These are phyloP conservation scores for Geotrypetes seraphini DNA, from an alignment of 2,797 vertebrate species.

Conservation along the genomic window DNA sequence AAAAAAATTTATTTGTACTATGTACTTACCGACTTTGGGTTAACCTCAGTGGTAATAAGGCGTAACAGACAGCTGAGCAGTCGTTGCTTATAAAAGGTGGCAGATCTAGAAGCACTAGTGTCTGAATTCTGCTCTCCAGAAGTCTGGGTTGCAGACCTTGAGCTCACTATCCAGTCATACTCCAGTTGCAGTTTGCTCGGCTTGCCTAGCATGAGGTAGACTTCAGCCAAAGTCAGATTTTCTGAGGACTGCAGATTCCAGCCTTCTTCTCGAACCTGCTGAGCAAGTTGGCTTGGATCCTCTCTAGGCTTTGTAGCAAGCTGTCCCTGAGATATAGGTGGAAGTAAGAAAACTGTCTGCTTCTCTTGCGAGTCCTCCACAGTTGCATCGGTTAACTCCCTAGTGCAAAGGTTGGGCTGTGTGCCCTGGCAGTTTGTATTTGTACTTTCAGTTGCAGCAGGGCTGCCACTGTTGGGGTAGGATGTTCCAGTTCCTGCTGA, in stretches of 20 bases:
- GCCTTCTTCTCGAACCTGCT: constrained; percentile 83
- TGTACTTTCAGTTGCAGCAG: constrained; percentile 30
- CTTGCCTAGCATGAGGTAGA: constrained; percentile 98
- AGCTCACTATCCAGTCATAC: constrained; percentile 82
- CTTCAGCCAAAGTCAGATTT: constrained; percentile 90
- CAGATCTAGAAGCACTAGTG: constrained; percentile 14
- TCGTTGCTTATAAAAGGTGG: constrained; percentile 59
- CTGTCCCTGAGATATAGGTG: constrained; percentile 45
- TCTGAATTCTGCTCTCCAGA: constrained; percentile 14
- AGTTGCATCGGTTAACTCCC: constrained; percentile 32
- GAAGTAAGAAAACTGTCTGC: constrained; percentile 29
- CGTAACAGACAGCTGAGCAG: constrained; percentile 83
- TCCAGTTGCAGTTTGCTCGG: constrained; percentile 91
- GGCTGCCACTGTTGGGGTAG: constrained; percentile 2
- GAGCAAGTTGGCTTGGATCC: constrained; percentile 48
- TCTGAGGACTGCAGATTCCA: constrained; percentile 82
- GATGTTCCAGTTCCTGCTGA: background rate
- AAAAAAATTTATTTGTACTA: too few species aligned
- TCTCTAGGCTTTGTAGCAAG: constrained; percentile 47
- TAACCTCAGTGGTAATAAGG: constrained; percentile 87
- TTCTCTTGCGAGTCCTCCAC: constrained; percentile 57
- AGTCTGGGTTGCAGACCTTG: constrained; percentile 37
- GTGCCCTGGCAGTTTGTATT: constrained; percentile 15
- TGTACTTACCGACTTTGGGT: constrained; percentile 85
- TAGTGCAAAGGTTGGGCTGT: constrained; percentile 39